Conservation (phyloP, 1,140 invertebrate species). For the Acromyrmex echinatior region DNA sequence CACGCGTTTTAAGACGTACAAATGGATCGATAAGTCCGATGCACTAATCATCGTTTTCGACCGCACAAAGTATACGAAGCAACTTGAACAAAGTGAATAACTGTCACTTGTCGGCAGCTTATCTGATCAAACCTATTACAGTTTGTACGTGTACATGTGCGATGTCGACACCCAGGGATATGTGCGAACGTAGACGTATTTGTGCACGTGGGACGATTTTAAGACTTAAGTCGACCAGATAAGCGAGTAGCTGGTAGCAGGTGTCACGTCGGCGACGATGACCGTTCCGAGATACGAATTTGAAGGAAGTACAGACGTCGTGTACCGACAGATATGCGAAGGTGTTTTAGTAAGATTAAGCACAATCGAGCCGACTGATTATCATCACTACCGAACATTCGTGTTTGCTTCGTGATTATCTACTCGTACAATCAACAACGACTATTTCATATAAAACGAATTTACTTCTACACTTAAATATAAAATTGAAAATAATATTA, state of each 20-base stretch:
- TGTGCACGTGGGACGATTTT: conserved; percentile 68
- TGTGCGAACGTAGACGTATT: conserved; percentile 1
- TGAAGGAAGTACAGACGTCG: conserved; percentile 72
- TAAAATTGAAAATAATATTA: not conserved
- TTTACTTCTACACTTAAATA: conserved; percentile 23
- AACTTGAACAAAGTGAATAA: conserved; percentile 69
- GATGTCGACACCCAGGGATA: not conserved
- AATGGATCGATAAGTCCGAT: conserved; percentile 26
- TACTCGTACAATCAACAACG: conserved; percentile 70
- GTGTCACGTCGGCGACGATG: conserved; percentile 80
- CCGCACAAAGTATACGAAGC: conserved; percentile 47
- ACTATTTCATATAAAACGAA: conserved; percentile 70
- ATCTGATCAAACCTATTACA: conserved; percentile 62
- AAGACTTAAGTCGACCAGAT: conserved; percentile 59
- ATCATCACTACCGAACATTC: conserved; percentile 46
- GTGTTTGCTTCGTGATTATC: conserved; percentile 67
- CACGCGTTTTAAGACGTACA: not conserved
- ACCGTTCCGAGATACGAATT: conserved; percentile 73
- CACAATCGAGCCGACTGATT: conserved; percentile 71
- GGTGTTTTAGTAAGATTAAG: conserved; percentile 77
- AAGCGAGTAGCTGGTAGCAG: conserved; percentile 81
- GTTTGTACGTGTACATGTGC: not conserved
- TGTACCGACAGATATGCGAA: conserved; percentile 72
- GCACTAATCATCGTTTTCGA: conserved; percentile 31
- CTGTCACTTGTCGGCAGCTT: conserved; percentile 52